phyloP scores from a whole-genome alignment of 2,113 vertebrate genomes.

The Emydura subglobosa region DNA sequence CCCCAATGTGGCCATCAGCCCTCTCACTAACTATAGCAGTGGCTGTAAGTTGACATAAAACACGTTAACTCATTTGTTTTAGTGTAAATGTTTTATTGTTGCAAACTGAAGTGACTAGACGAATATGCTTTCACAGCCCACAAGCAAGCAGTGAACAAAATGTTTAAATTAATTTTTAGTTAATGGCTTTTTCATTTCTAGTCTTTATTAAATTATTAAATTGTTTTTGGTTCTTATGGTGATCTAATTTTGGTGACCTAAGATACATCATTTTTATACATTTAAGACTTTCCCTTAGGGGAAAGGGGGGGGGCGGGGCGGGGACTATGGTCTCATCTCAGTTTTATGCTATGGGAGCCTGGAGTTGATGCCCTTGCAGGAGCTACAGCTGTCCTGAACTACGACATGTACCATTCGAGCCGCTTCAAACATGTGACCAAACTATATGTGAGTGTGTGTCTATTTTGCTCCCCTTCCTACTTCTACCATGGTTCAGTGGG shows the following conservation, averaged over 20 bases:
- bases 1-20: neutral
- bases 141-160: neutral
- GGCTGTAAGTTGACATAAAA: no score
- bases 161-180: neutral
- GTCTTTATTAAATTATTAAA: neutral
- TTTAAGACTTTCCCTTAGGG: neutral
- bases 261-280: neutral
- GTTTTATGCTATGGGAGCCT: neutral
- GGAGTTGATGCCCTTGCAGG: neutral
- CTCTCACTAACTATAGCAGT: no score
- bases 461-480: no score
- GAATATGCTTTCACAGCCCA: neutral
- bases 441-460: no score
- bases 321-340: fast-evolving
- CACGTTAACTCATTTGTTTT: no score
- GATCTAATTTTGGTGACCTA: neutral
- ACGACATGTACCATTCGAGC: no score
- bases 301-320: neutral
- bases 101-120: neutral
- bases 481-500: no score
- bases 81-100: neutral
- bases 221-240: neutral
- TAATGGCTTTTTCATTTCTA: neutral
- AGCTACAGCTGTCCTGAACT: neutral
- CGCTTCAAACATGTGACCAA: no score